Percentiles rank a stretch among this genome's conserved stretches.
phyloP scores from a whole-genome alignment of 2,888 invertebrate genomes.

The Cephus pygmeus region DNA sequence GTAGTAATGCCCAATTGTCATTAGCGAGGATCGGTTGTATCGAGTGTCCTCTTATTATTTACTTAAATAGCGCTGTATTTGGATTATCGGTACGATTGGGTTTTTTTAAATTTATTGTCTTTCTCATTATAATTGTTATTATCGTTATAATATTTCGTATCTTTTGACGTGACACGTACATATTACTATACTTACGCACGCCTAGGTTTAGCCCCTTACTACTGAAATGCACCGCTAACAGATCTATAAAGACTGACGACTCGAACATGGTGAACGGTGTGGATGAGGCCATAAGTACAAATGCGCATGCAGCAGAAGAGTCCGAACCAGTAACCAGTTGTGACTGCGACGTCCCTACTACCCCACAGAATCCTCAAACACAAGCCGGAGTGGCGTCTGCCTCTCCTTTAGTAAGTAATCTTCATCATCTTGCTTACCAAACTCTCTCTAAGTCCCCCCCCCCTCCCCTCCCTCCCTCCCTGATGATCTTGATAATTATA shows the following conservation, averaged over 20 bases:
- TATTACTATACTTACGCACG: conserved; percentile 37
- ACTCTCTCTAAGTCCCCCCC: background rate
- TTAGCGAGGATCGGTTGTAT: background rate
- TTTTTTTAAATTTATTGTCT: background rate
- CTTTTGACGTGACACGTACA: background rate
- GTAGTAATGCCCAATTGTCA: too few species aligned
- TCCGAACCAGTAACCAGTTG: conserved; percentile 60
- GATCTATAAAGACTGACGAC: conserved; percentile 78
- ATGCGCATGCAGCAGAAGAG: conserved; percentile 58
- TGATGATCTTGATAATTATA: background rate
- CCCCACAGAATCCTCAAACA: conserved; percentile 59
- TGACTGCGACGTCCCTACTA: conserved; percentile 59
- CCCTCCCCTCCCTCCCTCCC: too few species aligned
- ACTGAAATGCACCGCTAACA: conserved; percentile 72
- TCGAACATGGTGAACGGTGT: conserved; percentile 59
- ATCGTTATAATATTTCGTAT: background rate
- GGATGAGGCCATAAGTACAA: conserved; percentile 62
- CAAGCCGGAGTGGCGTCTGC: conserved; percentile 57
- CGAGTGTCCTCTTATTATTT: background rate
- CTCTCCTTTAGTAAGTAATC: conserved; percentile 59
- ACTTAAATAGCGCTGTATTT: background rate
- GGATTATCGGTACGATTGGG: background rate
- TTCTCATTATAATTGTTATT: background rate
- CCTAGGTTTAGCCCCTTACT: conserved; percentile 50
- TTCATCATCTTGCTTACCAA: background rate